Conservation (phyloP, 1,140 invertebrate genomes). For the Polypedilum vanderplanki region DNA sequence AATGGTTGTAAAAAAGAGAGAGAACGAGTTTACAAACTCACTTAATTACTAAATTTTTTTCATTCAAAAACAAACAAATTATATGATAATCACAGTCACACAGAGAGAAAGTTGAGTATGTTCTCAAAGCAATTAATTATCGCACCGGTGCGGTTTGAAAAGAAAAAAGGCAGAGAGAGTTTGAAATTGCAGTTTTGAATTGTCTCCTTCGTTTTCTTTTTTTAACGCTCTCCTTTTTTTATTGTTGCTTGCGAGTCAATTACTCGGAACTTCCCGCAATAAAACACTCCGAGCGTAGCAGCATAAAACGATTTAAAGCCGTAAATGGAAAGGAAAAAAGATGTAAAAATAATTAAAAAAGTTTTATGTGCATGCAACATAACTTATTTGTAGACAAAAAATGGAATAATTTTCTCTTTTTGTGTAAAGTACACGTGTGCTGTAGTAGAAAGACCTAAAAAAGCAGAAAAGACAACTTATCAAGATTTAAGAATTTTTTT, state of each 20-base stretch:
- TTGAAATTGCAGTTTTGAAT: background rate
- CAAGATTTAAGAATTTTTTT: background rate
- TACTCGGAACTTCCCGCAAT: conserved; percentile 22
- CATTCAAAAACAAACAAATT: background rate
- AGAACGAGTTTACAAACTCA: too few species aligned
- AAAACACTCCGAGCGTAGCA: background rate
- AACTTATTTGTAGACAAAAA: too few species aligned
- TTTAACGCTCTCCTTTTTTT: background rate
- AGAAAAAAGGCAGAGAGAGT: background rate
- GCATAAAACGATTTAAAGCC: conserved; percentile 25
- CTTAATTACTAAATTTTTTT: background rate
- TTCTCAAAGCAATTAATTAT: background rate
- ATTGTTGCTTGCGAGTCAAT: conserved; percentile 23
- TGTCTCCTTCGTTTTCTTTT: too few species aligned
- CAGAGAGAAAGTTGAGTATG: background rate
- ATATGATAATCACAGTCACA: background rate
- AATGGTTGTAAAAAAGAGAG: too few species aligned
- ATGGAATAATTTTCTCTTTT: too few species aligned
- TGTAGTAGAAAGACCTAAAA: background rate
- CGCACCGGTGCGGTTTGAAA: background rate
- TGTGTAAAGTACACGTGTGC: too few species aligned
- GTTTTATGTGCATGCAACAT: conserved; percentile 2
- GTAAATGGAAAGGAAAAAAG: background rate
- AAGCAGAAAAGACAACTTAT: background rate
- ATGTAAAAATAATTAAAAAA: conserved; percentile 29